Evolutionary conservation across 2,888 invertebrate species (phyloP).

Genomic region (Folsomia candida): DNA sequence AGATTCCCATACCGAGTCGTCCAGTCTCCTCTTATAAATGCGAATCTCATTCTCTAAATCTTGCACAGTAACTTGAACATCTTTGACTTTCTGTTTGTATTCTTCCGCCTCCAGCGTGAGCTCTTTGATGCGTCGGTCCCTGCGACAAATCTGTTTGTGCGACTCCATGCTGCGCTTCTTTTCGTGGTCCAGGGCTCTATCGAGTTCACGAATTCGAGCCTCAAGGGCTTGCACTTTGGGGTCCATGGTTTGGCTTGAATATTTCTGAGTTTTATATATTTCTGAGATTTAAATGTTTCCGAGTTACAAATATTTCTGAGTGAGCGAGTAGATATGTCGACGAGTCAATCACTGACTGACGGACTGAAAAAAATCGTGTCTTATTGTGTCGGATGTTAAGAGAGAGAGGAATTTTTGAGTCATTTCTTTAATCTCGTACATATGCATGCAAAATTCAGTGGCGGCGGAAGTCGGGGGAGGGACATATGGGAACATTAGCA

Average conservation of each 20-base stretch:
- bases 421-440: no score
- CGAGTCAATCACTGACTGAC: no score
- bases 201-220: conserved; percentile 20
- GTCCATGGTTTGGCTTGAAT: not conserved
- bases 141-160: conserved; percentile 23
- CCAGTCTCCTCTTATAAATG: conserved; percentile 26
- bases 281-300: no score
- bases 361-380: no score
- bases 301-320: no score
- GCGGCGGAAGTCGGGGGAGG: no score
- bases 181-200: conserved; percentile 27
- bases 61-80: conserved; percentile 16
- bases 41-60: conserved; percentile 23
- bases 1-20: conserved; percentile 22
- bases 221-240: conserved; percentile 4
- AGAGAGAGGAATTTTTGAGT: no score
- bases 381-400: no score
- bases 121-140: conserved; percentile 29
- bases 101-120: conserved; percentile 26
- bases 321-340: no score
- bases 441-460: no score
- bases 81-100: conserved; percentile 23
- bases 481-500: no score
- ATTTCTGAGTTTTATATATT: no score
- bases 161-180: conserved; percentile 27